Evolutionary conservation across 2,888 invertebrate species (phyloP).

Genomic region (Punctoribates punctum): DNA sequence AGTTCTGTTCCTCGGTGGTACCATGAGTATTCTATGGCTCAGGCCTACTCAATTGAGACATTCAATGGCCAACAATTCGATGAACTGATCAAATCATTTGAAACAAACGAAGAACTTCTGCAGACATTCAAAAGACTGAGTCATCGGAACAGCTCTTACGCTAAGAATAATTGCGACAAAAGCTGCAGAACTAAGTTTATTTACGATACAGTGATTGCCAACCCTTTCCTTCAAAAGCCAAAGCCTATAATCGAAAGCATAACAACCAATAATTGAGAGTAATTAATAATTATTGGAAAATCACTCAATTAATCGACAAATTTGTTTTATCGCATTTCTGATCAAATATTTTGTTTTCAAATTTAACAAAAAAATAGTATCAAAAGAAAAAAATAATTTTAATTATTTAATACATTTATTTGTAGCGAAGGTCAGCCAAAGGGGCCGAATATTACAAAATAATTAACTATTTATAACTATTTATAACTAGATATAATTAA

Average conservation of each 20-base stretch:
- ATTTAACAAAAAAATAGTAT: too few relatives aligned
- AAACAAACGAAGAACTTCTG: slow-evolving; percentile 77
- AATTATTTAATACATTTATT: too few relatives aligned
- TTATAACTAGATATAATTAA: too few relatives aligned
- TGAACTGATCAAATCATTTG: slow-evolving; percentile 77
- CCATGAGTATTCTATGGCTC: slow-evolving; percentile 65
- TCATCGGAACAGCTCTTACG: neutral
- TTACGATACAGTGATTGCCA: neutral
- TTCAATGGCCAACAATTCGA: slow-evolving; percentile 87
- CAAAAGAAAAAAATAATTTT: too few relatives aligned
- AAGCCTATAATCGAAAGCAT: neutral
- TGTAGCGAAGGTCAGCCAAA: too few relatives aligned
- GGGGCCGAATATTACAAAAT: too few relatives aligned
- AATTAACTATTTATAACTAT: too few relatives aligned
- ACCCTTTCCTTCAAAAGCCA: neutral
- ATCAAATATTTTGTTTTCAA: too few relatives aligned
- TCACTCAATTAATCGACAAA: neutral
- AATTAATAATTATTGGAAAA: neutral
- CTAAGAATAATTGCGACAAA: neutral
- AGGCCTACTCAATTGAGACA: slow-evolving; percentile 78
- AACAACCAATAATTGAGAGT: neutral
- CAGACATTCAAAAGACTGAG: slow-evolving; percentile 71
- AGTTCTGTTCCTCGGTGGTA: slow-evolving; percentile 69
- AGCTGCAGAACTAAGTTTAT: neutral
- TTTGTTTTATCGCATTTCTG: neutral